These are phyloP conservation scores for Minunthozetes semirufus DNA, from an alignment of 2,888 invertebrate genomes.

Conservation along the genomic window DNA sequence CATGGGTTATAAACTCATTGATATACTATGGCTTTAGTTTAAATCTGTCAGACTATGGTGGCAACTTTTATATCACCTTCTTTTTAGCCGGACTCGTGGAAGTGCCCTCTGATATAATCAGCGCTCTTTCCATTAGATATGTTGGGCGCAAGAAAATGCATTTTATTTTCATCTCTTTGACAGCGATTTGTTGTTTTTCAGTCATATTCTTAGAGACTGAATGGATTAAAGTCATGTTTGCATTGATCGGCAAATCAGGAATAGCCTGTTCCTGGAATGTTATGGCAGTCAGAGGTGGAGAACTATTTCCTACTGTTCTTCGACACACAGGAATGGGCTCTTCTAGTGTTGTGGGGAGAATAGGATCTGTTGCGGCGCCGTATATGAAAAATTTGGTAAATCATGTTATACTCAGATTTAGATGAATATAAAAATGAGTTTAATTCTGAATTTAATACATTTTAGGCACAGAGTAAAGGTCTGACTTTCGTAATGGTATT, in stretches of 20 bases:
- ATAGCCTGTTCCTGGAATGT: neutral
- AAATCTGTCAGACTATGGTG: slow-evolving; percentile 68
- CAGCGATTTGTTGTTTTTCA: neutral
- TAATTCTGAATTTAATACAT: neutral
- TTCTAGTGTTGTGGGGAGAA: slow-evolving; percentile 7
- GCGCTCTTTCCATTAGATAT: neutral
- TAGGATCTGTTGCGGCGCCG: slow-evolving; percentile 32
- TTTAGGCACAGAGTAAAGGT: neutral
- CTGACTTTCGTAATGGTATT: slow-evolving; percentile 17
- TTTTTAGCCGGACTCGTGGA: slow-evolving; percentile 73
- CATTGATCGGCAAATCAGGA: slow-evolving; percentile 34
- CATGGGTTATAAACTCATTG: slow-evolving; percentile 69
- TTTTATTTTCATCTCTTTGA: neutral
- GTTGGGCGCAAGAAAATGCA: too few relatives aligned
- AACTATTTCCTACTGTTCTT: slow-evolving; percentile 36
- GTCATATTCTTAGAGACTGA: neutral
- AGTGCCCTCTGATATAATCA: slow-evolving; percentile 59
- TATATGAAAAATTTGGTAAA: slow-evolving; percentile 35
- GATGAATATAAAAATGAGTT: neutral
- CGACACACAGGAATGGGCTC: slow-evolving; percentile 32
- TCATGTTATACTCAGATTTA: neutral
- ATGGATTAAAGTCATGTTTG: slow-evolving; percentile 6
- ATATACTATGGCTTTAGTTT: slow-evolving; percentile 77
- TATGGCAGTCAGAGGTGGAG: neutral
- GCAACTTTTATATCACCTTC: slow-evolving; percentile 70